phyloP scores from a whole-genome alignment of 1,140 invertebrate genomes.

The Spodoptera frugiperda region DNA sequence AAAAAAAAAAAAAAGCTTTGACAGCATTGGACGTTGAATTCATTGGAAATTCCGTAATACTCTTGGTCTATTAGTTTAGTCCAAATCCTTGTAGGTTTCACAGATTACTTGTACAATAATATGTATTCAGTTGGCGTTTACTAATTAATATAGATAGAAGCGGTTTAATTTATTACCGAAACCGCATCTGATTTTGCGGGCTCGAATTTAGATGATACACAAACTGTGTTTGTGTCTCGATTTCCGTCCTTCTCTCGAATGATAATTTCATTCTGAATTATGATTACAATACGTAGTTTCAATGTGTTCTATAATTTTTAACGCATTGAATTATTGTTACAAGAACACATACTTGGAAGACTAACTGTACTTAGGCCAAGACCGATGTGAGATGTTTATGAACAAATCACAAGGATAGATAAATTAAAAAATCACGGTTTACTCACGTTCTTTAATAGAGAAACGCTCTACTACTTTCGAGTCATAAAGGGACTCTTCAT shows the following conservation, averaged over 20 bases:
- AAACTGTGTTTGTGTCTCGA: neutral
- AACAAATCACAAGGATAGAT: too few species aligned
- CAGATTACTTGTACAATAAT: constrained; percentile 8
- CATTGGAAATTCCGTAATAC: constrained; percentile 19
- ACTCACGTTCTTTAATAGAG: too few species aligned
- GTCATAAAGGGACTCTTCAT: too few species aligned
- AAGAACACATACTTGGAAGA: too few species aligned
- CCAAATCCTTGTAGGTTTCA: constrained; percentile 7
- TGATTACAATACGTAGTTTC: too few species aligned
- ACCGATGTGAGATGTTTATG: neutral
- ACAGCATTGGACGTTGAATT: constrained; percentile 11
- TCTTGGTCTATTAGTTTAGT: constrained; percentile 6
- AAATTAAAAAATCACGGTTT: too few species aligned
- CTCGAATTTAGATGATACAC: neutral
- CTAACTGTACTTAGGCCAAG: neutral
- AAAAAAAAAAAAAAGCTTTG: too few species aligned
- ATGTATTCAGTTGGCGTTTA: constrained; percentile 1
- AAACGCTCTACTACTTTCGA: too few species aligned
- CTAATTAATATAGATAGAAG: neutral
- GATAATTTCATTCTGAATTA: too few species aligned
- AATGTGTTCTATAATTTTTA: too few species aligned
- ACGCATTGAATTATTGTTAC: too few species aligned
- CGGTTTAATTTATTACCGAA: neutral
- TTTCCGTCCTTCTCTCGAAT: neutral
- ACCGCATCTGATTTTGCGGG: neutral